These are phyloP conservation scores for Ephydatia muelleri DNA, from an alignment of 37 sponge, comb jelly and placozoan genomes.

Conservation along the genomic window DNA sequence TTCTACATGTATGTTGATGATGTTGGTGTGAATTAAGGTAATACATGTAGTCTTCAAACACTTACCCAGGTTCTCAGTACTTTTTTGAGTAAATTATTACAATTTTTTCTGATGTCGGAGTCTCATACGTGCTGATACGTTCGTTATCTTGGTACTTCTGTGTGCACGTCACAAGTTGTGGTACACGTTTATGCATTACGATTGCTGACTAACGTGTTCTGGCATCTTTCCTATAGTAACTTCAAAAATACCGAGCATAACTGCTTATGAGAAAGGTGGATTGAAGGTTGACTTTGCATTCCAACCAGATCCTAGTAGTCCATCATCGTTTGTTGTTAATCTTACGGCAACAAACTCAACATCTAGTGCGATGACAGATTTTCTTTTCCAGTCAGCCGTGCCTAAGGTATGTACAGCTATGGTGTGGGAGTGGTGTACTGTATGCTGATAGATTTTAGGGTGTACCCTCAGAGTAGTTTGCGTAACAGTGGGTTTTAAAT, in stretches of 20 bases:
- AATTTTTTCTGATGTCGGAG: too few species aligned
- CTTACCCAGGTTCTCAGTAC: too few species aligned
- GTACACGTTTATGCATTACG: neutral
- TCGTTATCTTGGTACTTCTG: constrained; percentile 34
- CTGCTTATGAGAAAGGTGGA: constrained; percentile 85
- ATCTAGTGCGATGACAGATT: constrained; percentile 68
- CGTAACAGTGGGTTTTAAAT: neutral
- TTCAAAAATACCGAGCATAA: constrained; percentile 66
- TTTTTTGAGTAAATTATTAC: too few species aligned
- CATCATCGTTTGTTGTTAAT: constrained; percentile 49
- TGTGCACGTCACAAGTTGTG: too few species aligned
- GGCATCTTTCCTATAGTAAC: neutral
- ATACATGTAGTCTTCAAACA: too few species aligned
- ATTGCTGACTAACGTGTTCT: neutral
- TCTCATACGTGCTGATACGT: neutral
- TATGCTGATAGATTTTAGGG: neutral
- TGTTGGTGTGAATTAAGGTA: too few species aligned
- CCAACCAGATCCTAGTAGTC: constrained; percentile 37
- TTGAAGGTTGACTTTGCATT: constrained; percentile 75
- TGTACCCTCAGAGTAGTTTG: too few species aligned
- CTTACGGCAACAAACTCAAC: constrained; percentile 75
- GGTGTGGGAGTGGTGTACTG: neutral
- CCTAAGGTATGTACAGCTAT: constrained; percentile 62
- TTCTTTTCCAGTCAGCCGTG: constrained; percentile 91
- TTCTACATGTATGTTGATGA: too few species aligned